Percentiles rank a stretch among this genome's conserved stretches.
These are phyloP conservation scores for Brachymystax lenok DNA, from an alignment of 2,797 vertebrate genomes.

Conservation along the genomic window DNA sequence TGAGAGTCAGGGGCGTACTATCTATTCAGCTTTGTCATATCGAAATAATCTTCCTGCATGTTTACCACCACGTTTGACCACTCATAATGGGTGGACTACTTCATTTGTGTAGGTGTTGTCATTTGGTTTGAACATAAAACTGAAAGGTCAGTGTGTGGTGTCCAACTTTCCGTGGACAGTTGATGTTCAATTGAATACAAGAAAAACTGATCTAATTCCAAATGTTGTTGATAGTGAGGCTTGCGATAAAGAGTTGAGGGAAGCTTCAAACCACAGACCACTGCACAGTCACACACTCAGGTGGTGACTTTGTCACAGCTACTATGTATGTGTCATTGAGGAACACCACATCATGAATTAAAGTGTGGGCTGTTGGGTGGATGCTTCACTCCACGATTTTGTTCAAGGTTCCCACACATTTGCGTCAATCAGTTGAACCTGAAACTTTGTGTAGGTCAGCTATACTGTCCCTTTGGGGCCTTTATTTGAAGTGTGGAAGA, in stretches of 20 bases:
- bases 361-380: neutral
- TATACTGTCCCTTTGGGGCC: neutral
- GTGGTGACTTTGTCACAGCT: neutral
- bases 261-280: conserved; percentile 6
- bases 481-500: neutral
- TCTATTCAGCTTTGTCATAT: neutral
- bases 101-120: neutral
- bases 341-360: neutral
- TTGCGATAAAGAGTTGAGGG: neutral
- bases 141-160: neutral
- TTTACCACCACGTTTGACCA: neutral
- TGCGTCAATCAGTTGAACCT: neutral
- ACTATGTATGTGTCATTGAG: neutral
- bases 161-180: neutral
- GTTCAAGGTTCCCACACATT: neutral
- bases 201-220: neutral
- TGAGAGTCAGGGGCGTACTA: neutral
- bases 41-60: neutral
- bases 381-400: neutral
- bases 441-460: neutral
- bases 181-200: neutral
- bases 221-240: neutral
- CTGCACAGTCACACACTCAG: neutral
- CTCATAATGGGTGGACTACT: neutral
- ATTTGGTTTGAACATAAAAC: too few relatives aligned